Evolutionary conservation across 1,140 invertebrate genomes (phyloP).

Genomic region (Hycleus cichorii): DNA sequence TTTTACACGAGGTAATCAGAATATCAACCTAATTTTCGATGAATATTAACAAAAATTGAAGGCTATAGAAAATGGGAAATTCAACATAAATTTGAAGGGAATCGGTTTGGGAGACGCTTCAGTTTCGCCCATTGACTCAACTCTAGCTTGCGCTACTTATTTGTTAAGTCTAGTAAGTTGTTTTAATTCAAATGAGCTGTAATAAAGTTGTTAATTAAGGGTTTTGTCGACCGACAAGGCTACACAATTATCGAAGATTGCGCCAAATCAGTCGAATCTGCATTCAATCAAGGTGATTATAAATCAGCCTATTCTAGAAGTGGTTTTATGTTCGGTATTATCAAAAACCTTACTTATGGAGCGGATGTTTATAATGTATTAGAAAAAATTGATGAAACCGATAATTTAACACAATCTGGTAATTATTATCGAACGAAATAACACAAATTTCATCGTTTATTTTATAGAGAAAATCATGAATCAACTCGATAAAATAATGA

Average conservation of each 20-base stretch:
- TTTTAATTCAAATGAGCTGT: not conserved
- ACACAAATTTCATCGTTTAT: slow-evolving; percentile 3
- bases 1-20: slow-evolving; percentile 5
- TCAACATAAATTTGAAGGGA: slow-evolving; percentile 66
- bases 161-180: slow-evolving; percentile 58
- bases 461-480: slow-evolving; percentile 19
- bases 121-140: slow-evolving; percentile 79
- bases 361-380: slow-evolving; percentile 80
- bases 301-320: slow-evolving; percentile 55
- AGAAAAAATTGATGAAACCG: slow-evolving; percentile 39
- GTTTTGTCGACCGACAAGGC: slow-evolving; percentile 56
- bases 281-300: slow-evolving; percentile 50
- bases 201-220: slow-evolving; percentile 33
- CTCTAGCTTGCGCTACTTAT: slow-evolving; percentile 70
- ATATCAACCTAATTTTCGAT: too few species aligned
- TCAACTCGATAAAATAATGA: slow-evolving; percentile 58
- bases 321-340: slow-evolving; percentile 52
- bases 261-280: slow-evolving; percentile 46
- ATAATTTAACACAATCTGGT: not conserved
- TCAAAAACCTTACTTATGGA: slow-evolving; percentile 49
- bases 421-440: not conserved
- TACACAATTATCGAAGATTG: slow-evolving; percentile 46
- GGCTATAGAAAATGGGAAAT: slow-evolving; percentile 54
- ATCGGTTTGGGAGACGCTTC: slow-evolving; percentile 78
- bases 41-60: too few species aligned